Evolutionary conservation across 2,797 vertebrate genomes (phyloP).

Genomic region (Cephalopachus bancanus): DNA sequence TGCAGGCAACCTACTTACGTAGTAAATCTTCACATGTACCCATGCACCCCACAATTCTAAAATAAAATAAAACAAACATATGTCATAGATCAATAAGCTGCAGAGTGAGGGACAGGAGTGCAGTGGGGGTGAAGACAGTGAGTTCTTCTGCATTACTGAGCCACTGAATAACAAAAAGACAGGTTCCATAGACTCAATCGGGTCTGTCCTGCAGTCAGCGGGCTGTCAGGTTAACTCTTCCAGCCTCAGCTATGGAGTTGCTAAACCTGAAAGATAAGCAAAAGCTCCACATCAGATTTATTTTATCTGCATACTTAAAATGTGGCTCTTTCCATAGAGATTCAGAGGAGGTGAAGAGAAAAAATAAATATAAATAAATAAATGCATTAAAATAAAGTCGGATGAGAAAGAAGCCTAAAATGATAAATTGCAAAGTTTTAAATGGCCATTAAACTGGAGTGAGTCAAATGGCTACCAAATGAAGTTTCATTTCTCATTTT

Average conservation of each 20-base stretch:
- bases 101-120: not conserved
- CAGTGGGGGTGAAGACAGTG: rapidly evolving
- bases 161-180: not conserved
- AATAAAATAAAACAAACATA: too few species aligned
- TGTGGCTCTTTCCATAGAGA: slow-evolving; percentile 64
- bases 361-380: slow-evolving; percentile 69
- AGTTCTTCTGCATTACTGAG: not conserved
- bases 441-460: slow-evolving; percentile 83
- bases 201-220: not conserved
- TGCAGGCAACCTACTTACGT: too few species aligned
- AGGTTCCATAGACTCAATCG: not conserved
- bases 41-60: too few species aligned
- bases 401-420: slow-evolving; percentile 80
- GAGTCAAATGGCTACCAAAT: slow-evolving; percentile 85
- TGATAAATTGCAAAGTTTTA: slow-evolving; percentile 84
- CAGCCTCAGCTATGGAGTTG: not conserved
- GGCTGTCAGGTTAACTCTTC: slow-evolving; percentile 46
- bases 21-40: too few species aligned
- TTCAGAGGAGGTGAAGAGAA: slow-evolving; percentile 58
- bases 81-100: not conserved
- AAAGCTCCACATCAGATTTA: slow-evolving; percentile 19
- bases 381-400: slow-evolving; percentile 74
- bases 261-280: slow-evolving; percentile 46
- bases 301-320: slow-evolving; percentile 77
- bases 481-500: slow-evolving; percentile 85